phyloP scores from a whole-genome alignment of 2,888 invertebrate species.

The Mantis religiosa region DNA sequence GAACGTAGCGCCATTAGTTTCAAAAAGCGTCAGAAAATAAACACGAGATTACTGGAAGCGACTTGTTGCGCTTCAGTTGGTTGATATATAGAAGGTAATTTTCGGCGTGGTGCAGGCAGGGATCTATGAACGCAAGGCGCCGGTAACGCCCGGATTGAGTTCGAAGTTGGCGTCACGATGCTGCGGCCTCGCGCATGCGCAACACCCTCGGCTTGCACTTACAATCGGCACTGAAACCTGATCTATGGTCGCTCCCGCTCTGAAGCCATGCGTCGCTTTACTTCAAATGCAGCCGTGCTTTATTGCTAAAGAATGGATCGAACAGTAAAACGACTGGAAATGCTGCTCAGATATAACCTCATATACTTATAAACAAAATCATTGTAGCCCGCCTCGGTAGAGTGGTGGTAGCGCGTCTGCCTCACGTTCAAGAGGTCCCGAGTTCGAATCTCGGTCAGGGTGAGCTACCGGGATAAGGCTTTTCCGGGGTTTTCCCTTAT shows the following conservation, averaged over 20 bases:
- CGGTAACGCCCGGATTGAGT: not conserved
- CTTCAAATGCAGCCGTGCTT: not conserved
- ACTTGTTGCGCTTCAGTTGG: not conserved
- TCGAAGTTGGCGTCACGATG: not conserved
- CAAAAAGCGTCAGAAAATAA: not conserved
- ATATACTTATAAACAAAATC: no score
- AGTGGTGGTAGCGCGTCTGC: no score
- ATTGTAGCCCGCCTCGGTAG: no score
- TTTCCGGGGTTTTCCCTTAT: no score
- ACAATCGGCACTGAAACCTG: not conserved
- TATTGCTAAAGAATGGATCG: not conserved
- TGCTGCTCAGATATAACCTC: no score
- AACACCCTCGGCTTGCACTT: not conserved
- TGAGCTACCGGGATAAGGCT: no score
- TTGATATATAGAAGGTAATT: not conserved
- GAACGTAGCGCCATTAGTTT: not conserved
- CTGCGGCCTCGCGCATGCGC: not conserved
- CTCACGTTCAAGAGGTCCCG: no score
- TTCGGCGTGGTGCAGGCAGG: not conserved
- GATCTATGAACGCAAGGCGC: not conserved
- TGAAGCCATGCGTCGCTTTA: not conserved
- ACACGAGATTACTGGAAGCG: not conserved
- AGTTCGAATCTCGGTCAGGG: no score
- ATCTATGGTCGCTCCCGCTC: not conserved
- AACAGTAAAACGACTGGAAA: no score